These are phyloP conservation scores for Diarsia dahlii DNA, from an alignment of 2,888 invertebrate species.

Conservation along the genomic window DNA sequence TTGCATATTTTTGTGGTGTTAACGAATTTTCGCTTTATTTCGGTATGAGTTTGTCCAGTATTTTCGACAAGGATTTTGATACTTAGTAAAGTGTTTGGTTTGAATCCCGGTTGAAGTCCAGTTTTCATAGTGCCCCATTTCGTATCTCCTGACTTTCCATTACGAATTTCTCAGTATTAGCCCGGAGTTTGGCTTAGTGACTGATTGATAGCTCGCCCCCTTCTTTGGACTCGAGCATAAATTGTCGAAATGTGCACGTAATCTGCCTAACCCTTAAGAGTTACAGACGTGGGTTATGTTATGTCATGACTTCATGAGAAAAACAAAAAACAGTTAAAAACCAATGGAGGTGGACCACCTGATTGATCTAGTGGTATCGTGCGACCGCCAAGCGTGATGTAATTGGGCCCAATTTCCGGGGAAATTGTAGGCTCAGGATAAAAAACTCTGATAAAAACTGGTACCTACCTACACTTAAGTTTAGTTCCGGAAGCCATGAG, in stretches of 20 bases:
- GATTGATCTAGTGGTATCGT: slow-evolving; percentile 17
- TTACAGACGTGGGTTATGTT: background rate
- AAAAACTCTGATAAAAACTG: slow-evolving; percentile 6
- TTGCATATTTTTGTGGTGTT: slow-evolving; percentile 55
- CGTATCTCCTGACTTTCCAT: background rate
- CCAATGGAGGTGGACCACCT: slow-evolving; percentile 4
- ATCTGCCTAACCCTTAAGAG: background rate
- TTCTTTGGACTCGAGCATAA: background rate
- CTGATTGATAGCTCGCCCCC: background rate
- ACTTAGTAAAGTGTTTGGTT: background rate
- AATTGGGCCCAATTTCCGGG: slow-evolving; percentile 33
- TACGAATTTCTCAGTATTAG: background rate
- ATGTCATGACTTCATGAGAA: background rate
- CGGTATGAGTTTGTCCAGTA: background rate
- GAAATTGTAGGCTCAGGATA: slow-evolving; percentile 16
- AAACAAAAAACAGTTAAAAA: background rate
- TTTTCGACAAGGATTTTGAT: background rate
- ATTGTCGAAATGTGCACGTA: background rate
- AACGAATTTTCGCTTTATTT: slow-evolving; percentile 20
- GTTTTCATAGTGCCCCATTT: background rate
- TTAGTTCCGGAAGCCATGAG: background rate
- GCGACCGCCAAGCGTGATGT: slow-evolving; percentile 7
- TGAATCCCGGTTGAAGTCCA: background rate
- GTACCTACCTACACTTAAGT: background rate
- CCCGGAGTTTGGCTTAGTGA: background rate